Evolutionary conservation across 2,888 invertebrate species (phyloP).

Genomic region (Eremobia ochroleuca): DNA sequence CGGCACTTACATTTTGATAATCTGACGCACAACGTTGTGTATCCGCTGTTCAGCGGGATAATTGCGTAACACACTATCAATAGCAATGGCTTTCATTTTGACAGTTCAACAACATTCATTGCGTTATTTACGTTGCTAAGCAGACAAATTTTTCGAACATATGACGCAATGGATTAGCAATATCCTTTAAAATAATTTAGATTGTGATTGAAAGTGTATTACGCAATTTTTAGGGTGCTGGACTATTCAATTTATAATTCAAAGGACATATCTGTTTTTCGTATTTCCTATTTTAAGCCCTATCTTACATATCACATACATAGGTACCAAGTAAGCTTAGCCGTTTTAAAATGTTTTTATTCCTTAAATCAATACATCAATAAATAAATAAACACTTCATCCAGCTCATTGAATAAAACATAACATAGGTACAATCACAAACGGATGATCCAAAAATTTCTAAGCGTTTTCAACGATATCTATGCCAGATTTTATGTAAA

Average conservation of each 20-base stretch:
- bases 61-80: too few species aligned
- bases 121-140: too few species aligned
- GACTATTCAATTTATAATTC: neutral
- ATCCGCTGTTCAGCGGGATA: neutral
- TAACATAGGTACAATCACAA: neutral
- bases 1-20: slow-evolving; percentile 42
- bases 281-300: neutral
- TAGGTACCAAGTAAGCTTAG: neutral
- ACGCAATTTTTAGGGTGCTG: neutral
- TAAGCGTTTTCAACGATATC: slow-evolving; percentile 23
- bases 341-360: neutral
- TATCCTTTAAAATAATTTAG: neutral
- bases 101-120: neutral
- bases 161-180: too few species aligned
- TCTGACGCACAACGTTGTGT: slow-evolving; percentile 12
- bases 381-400: too few species aligned
- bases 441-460: neutral
- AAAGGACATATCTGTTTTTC: neutral
- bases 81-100: neutral
- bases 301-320: neutral
- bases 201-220: too few species aligned
- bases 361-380: too few species aligned
- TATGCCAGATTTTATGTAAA: slow-evolving; percentile 40
- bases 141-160: too few species aligned
- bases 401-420: slow-evolving; percentile 15